Base-by-base conservation (phyloP, 2,888 invertebrate species). In the Spialia ferax region DNA sequence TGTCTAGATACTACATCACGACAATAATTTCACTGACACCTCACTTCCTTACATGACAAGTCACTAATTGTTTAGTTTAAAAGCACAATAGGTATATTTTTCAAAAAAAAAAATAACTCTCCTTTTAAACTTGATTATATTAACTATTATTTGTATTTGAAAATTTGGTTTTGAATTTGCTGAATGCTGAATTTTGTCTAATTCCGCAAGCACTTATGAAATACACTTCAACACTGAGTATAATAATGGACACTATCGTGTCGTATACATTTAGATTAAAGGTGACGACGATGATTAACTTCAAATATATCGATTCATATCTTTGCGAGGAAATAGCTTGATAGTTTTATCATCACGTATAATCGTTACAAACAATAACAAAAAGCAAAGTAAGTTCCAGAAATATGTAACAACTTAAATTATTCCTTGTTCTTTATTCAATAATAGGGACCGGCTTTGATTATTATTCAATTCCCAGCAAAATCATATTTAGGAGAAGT, bases 301-400 rank as follows among this genome's bases (percentile, higher is more conserved):
- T 74, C 63, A 70, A 72, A 88, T 88, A 84, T 81, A 81, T 81
- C 76, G 84, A 87, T 87, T 83, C 71, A 77, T 89, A 91, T 90
- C 89, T 82, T 77, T 77, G 81, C 78, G 71, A 80, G 84, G 85
- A 90, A 89, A 85, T 83, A 75, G 75, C 73, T 26, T 72, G 85
- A 85, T 87, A 84, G 76, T 74, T 69, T 69, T 61, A 74, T 75
- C 73, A 74, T 76, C 73, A 76, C 20, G 29, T 45, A 60, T 45
- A 48, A 29, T 60, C 29, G 29, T 8, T 29, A 26, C 13, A 45
- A 60, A 61, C 60, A 48, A 48, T 48, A 48, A 48, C 26, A 48
- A 2, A 8, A 48, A 15, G 6, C 5, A 5, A n/a, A 38, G n/a
- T n/a, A 38, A 11, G n/a, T n/a, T n/a, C n/a, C 26, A 3, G 26